Evolutionary conservation across 2,113 vertebrate species (phyloP).

Genomic region (Pitta sordida): DNA sequence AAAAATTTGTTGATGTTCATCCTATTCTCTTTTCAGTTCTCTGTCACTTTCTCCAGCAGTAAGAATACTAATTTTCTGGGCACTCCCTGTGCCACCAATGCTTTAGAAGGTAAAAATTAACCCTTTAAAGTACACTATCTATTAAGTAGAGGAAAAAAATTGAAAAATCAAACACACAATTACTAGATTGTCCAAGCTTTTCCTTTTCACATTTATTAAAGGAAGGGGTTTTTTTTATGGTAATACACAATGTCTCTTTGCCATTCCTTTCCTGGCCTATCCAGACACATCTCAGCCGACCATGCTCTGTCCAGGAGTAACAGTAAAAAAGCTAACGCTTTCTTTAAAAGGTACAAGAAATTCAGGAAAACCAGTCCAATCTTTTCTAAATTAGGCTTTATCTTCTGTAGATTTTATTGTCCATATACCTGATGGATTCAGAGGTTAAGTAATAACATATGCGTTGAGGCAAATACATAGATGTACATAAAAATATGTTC

Average conservation of each 20-base stretch:
- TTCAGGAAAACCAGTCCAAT: constrained; percentile 21
- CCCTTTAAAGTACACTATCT: background rate
- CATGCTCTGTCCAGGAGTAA: rapidly evolving
- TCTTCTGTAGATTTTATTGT: constrained; percentile 57
- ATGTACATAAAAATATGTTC: constrained; percentile 28
- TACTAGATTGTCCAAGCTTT: background rate
- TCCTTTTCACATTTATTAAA: background rate
- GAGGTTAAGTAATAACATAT: constrained; percentile 55
- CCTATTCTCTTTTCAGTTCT: background rate
- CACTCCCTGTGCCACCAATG: background rate
- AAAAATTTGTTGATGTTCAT: background rate
- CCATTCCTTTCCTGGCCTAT: background rate
- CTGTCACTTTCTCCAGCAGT: background rate
- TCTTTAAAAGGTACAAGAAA: constrained; percentile 17
- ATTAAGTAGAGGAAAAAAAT: rapidly evolving
- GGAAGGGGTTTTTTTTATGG: background rate
- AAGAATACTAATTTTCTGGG: background rate
- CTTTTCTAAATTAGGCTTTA: constrained; percentile 41
- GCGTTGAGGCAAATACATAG: constrained; percentile 18
- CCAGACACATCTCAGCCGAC: background rate
- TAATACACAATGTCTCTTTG: background rate
- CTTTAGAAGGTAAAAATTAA: background rate
- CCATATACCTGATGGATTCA: constrained; percentile 49
- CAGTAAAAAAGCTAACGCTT: background rate
- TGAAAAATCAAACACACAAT: background rate